These are phyloP conservation scores for Steinernema carpocapsae DNA, from an alignment of 2,888 invertebrate genomes.

Conservation along the genomic window DNA sequence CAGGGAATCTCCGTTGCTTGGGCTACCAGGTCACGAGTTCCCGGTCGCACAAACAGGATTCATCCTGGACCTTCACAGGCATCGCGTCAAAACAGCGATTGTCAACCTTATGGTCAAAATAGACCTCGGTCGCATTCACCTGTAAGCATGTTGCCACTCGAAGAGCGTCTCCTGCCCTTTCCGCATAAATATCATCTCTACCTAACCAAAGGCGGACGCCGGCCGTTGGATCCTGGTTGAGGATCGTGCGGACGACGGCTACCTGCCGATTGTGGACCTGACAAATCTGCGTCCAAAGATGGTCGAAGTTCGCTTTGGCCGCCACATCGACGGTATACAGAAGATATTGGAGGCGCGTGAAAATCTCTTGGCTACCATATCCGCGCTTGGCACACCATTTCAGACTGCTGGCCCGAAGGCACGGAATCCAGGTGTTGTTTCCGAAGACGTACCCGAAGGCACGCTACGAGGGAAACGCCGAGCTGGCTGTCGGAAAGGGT, in stretches of 20 bases:
- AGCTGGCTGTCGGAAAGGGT: too few species aligned
- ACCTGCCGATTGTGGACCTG: too few species aligned
- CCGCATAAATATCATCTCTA: background rate
- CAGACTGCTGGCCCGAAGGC: background rate
- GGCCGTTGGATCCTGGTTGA: too few species aligned
- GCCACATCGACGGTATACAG: too few species aligned
- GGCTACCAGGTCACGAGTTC: background rate
- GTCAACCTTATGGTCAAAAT: background rate
- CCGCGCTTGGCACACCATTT: background rate
- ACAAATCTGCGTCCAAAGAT: background rate
- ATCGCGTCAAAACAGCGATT: background rate
- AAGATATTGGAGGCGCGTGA: too few species aligned
- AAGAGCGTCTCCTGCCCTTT: background rate
- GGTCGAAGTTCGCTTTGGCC: too few species aligned
- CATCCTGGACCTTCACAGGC: background rate
- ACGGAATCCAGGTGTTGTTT: too few species aligned
- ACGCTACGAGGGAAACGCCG: too few species aligned
- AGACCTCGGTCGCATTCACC: background rate
- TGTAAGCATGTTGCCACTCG: background rate
- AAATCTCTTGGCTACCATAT: background rate
- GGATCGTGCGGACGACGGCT: too few species aligned
- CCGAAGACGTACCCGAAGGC: too few species aligned
- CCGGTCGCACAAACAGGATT: background rate
- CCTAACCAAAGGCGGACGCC: too few species aligned
- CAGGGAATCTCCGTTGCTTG: background rate